Evolutionary conservation across 2,888 invertebrate genomes (phyloP).

Genomic region (Pristionchus maxplancki): DNA sequence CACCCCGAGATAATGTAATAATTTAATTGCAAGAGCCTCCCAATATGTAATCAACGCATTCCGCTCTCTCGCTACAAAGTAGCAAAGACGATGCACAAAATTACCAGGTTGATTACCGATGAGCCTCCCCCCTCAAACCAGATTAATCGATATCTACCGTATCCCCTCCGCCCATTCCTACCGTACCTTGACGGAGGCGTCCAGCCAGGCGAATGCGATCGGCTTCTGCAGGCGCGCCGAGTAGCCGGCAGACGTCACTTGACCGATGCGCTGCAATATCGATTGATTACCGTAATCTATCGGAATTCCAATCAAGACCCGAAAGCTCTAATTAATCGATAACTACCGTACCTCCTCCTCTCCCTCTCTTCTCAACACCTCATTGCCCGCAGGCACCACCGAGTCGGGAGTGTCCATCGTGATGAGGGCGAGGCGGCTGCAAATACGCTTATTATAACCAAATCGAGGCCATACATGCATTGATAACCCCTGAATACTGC

Average conservation of each 20-base stretch:
- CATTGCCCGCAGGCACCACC: conserved; percentile 62
- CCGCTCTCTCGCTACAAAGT: too few species aligned
- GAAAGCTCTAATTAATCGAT: not conserved
- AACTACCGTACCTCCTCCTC: conserved; percentile 68
- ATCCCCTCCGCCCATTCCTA: not conserved
- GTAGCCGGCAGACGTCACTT: conserved; percentile 79
- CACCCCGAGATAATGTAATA: too few species aligned
- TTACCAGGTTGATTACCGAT: too few species aligned
- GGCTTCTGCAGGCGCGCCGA: conserved; percentile 77
- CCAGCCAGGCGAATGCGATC: conserved; percentile 80
- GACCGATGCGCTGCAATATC: conserved; percentile 78
- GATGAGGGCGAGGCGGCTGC: conserved; percentile 60
- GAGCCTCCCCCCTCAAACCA: too few species aligned
- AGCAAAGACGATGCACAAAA: too few species aligned
- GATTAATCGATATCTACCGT: not conserved
- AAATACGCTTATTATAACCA: not conserved
- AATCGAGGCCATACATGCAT: too few species aligned
- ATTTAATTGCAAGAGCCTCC: too few species aligned
- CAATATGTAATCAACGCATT: too few species aligned
- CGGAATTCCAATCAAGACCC: not conserved
- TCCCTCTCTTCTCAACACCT: conserved; percentile 65
- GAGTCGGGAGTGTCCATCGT: conserved; percentile 58
- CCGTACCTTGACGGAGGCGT: conserved; percentile 63
- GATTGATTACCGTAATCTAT: not conserved
- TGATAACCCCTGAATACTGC: too few species aligned